Percentiles rank a stretch among this genome's conserved stretches.
Evolutionary conservation across 2,888 invertebrate genomes (phyloP).

Genomic region (Isoperla grammatica): DNA sequence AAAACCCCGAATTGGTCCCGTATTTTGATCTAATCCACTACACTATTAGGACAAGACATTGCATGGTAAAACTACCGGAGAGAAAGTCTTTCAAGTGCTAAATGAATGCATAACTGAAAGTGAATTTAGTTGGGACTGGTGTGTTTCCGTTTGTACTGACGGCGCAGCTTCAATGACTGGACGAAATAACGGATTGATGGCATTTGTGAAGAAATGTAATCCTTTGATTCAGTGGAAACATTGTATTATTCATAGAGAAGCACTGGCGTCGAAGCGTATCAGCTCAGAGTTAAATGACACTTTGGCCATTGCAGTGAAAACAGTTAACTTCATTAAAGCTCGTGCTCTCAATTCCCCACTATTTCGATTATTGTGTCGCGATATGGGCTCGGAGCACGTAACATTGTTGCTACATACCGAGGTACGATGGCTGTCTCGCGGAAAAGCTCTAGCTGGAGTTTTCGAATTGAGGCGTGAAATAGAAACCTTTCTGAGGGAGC

Average conservation of each 20-base stretch:
- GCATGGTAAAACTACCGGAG: too few relatives aligned
- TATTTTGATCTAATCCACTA: too few relatives aligned
- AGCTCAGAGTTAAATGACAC: slow-evolving; percentile 29
- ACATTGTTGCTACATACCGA: slow-evolving; percentile 27
- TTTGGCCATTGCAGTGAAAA: slow-evolving; percentile 25
- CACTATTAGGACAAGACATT: too few relatives aligned
- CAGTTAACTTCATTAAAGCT: slow-evolving; percentile 27
- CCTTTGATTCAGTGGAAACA: slow-evolving; percentile 30
- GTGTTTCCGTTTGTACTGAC: slow-evolving; percentile 27
- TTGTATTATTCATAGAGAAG: slow-evolving; percentile 32
- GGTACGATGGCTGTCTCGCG: slow-evolving; percentile 24
- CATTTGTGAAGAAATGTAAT: slow-evolving; percentile 30
- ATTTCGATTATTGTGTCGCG: slow-evolving; percentile 33
- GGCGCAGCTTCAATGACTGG: slow-evolving; percentile 32
- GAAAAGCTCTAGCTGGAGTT: slow-evolving; percentile 21
- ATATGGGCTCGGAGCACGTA: slow-evolving; percentile 30
- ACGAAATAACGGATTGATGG: slow-evolving; percentile 28
- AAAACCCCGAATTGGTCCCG: too few relatives aligned
- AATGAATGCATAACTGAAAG: background rate
- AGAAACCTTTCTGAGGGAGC: slow-evolving; percentile 23
- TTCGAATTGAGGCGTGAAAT: slow-evolving; percentile 25
- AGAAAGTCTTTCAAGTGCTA: too few relatives aligned
- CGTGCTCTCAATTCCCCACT: slow-evolving; percentile 32
- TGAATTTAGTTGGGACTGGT: background rate
- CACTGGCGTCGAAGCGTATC: slow-evolving; percentile 30